Evolutionary conservation across 1,140 invertebrate genomes (phyloP), one percentile per base, ranked within the genome.

Genomic region (Oreohelix idahoensis): DNA sequence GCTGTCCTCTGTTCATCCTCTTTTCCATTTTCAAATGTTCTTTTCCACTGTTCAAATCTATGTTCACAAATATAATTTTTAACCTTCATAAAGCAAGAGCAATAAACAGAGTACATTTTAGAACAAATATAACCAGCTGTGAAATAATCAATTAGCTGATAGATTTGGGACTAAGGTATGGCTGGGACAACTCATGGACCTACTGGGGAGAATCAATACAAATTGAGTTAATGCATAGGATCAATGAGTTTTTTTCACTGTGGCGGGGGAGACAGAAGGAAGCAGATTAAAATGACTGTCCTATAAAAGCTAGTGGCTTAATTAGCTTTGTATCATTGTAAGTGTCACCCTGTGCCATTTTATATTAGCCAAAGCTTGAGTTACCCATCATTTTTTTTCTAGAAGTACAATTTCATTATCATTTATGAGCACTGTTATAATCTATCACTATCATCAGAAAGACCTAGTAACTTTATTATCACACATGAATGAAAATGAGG

Each of bases 141-240:
- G 5, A 69, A 17, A 71, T n/a, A 71, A 38, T 71, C 69, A 71
- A 71, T 71, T 36, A 13, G 69, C 38, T 71, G 23, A 71, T 71
- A 71, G 69, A 36, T 71, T 71, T 71, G 35, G 38, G 69, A 71
- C 53, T 35, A 29, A 1, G 20, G 75, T 53, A 1, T 51, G 75
- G 29, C 42, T 32, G 36, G 53, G 49, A 79, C 53, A 69, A 69
- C n/a, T 36, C 32, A 53, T 23, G 32, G 53, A 79, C 38, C 77
- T 69, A 42, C 77, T 36, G 36, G 35, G 77, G 77, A 23, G 69
- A 79, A 79, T 79, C 77, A 79, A 79, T 79, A 79, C 53, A 39
- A 79, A 69, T 39, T 63, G 77, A 39, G 58, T 36, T 79, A 79
- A 79, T 69, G 58, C 26, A 42, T 13, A n/a, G 32, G 58, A 79